Percentiles rank a stretch among this genome's conserved stretches.
phyloP scores from a whole-genome alignment of 2,113 vertebrate genomes.

The Anoplopoma fimbria region DNA sequence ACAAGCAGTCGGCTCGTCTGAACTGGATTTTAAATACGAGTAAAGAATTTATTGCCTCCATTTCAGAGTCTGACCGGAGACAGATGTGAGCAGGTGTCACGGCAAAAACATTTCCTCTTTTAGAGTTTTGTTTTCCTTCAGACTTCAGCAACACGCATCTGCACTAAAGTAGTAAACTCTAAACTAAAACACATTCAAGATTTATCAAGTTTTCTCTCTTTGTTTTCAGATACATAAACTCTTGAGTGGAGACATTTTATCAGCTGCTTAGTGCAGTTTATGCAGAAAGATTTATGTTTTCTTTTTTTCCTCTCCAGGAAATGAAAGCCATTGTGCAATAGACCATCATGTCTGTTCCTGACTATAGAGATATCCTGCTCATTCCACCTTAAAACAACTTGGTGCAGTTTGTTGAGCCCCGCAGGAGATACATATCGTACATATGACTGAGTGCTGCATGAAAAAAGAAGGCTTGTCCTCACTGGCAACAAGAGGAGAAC shows the following conservation, averaged over 20 bases:
- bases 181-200: neutral
- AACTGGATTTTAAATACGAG: neutral
- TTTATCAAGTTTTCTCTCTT: too few relatives aligned
- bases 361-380: neutral
- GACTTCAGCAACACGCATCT: neutral
- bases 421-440: too few relatives aligned
- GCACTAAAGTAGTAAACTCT: neutral
- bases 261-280: neutral
- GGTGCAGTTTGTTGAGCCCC: too few relatives aligned
- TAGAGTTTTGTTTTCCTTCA: neutral
- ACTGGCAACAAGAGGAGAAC: too few relatives aligned
- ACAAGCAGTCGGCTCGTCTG: neutral
- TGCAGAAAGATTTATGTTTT: neutral
- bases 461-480: too few relatives aligned
- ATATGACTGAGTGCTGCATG: too few relatives aligned
- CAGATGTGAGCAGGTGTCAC: slow-evolving; percentile 3
- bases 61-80: neutral
- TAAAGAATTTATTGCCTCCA: neutral
- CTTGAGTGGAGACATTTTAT: slow-evolving; percentile 1
- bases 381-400: slow-evolving; percentile 2
- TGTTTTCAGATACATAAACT: neutral
- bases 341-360: neutral
- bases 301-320: neutral
- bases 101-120: too few relatives aligned
- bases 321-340: neutral